Evolutionary conservation across 2,113 vertebrate genomes (phyloP), one percentile per base, ranked within the genome.

Genomic region (Sinocyclocheilus rhinocerous): DNA sequence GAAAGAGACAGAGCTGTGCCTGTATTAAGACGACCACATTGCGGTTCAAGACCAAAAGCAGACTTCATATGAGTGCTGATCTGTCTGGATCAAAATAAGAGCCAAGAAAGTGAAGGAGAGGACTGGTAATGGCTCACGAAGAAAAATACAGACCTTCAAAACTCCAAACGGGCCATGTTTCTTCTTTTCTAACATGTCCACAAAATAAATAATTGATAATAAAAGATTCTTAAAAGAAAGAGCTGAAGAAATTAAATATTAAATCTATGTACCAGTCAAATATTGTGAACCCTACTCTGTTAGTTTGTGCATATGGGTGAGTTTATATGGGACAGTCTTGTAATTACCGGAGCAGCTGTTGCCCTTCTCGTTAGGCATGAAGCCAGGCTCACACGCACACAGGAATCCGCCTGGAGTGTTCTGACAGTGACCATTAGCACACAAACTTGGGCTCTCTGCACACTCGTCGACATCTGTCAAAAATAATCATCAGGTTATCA

Each of bases 351-450:
- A 20, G 45, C 97, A 98, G 87, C 93, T 92, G 22, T 94, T 96
- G 86, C 96, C 95, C 89, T 95, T 93, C 91, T 96, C 94, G 80
- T 92, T 95, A 81, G 95, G 92, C 90, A 94, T 94, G 90, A 96
- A 97, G 70, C 97, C 97, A 59, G 91, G 91, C 9, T 93, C 93
- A 92, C 97, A 98, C 90, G 95, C 94, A 88, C 97, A 98, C 59
- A 94, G 91, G 93, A 97, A 98, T 89, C 96, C 96, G 75, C 97
- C 97, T 79, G 96, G 94, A 0, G 96, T 97, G 94, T 98, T 98
- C 92, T 92, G 93, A 94, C 97, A 98, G 87, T 88, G 95, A 61
- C 97, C 97, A 63, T 95, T 95, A 76, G 93, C 94, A 90, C 97
- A 98, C 85, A 96, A 92, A 76, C 93, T 91, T 4, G 92, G 94